Evolutionary conservation across 1,140 invertebrate species (phyloP), one percentile per base, ranked within the genome.

Genomic region (Contarinia nasturtii): DNA sequence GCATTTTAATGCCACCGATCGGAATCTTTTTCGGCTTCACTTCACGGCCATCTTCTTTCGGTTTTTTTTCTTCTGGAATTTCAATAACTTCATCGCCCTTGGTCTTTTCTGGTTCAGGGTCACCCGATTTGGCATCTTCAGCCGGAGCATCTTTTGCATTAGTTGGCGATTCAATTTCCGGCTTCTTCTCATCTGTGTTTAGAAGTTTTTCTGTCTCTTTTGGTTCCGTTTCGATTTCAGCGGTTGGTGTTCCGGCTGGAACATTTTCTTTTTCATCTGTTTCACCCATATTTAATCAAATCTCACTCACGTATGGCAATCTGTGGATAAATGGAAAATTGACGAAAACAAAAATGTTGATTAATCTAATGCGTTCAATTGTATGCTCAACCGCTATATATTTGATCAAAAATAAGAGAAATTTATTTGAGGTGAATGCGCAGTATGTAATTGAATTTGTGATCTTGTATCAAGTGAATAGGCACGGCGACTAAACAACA

Each of bases 1-100:
- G 82, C 73, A 86, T 79, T 67, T 83, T 82, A 43, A 86, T 82
- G 12, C 80, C 82, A 33, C 81, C 81, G 51, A 84, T 85, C 2
- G 82, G 82, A 55, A 84, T 83, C 59, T 82, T 83, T 57, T 79
- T 82, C 8, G 78, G 79, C 54, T 82, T 81, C 1, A 78, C 76
- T 59, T 79, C 76, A 49, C 75, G 68, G 22, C 75, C 75, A 54
- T 77, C 74, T 54, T 77, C 75, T 14, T 73, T 74, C 33, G 68
- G 66, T 47, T 71, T 69, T 17, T 68, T 68, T 60, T 65, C 48
- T 57, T 64, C 51, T 62, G 60, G 60, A 47, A 62, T 62, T 43
- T 62, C 54, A 7, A 62, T 62, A 15, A 62, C 62, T 34, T 62
- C 60, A 17, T 60, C 60, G 2, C 53, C 11, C 46, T 2, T 43